Percentiles rank a stretch among this genome's conserved stretches.
Evolutionary conservation across 2,888 invertebrate species (phyloP).

Genomic region (Drosophila cyrtoloma): DNA sequence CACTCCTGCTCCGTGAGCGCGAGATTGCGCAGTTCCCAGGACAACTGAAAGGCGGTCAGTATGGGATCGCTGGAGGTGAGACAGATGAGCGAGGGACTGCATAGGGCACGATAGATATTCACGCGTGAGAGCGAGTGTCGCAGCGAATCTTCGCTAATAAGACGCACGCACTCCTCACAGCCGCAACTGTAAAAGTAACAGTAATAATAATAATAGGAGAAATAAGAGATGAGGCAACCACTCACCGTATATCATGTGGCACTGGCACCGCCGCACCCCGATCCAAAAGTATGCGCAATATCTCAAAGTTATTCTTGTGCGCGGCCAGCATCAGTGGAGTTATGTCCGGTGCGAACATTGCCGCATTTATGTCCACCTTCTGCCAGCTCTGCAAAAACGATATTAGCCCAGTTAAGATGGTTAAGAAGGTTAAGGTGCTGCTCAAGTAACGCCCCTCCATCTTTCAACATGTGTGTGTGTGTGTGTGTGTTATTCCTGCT

Average conservation of each 20-base stretch:
- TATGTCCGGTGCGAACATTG: slow-evolving; percentile 96
- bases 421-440: slow-evolving; percentile 18
- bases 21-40: slow-evolving; percentile 96
- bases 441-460: background rate
- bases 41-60: slow-evolving; percentile 96
- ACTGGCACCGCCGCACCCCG: slow-evolving; percentile 96
- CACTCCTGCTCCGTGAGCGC: slow-evolving; percentile 97
- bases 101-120: slow-evolving; percentile 96
- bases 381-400: slow-evolving; percentile 92
- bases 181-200: slow-evolving; percentile 87
- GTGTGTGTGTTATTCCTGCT: slow-evolving; percentile 15
- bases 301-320: slow-evolving; percentile 98
- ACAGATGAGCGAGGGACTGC: slow-evolving; percentile 97
- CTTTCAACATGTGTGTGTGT: slow-evolving; percentile 1
- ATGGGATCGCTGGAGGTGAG: slow-evolving; percentile 96
- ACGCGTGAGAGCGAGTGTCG: slow-evolving; percentile 95
- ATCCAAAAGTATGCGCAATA: slow-evolving; percentile 96
- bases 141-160: slow-evolving; percentile 91
- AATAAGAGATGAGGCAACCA: slow-evolving; percentile 76
- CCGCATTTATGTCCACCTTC: slow-evolving; percentile 92
- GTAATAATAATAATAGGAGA: background rate
- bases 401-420: background rate
- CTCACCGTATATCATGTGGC: slow-evolving; percentile 92
- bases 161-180: slow-evolving; percentile 94
- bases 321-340: slow-evolving; percentile 97